Conservation (phyloP, 2,888 invertebrate species). For the Seira musarum region DNA sequence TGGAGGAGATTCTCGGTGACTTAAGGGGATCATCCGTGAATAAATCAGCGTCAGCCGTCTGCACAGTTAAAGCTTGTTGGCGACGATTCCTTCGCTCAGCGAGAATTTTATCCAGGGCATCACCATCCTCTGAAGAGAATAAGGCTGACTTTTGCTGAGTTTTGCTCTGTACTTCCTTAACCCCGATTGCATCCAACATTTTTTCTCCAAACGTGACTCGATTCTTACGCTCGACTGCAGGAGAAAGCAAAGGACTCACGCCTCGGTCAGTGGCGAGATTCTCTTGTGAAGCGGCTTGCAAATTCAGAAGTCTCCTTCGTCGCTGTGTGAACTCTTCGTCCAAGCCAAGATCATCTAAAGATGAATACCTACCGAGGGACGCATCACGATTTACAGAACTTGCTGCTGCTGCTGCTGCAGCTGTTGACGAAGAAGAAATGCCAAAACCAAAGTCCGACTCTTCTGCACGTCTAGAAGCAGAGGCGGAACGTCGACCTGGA, state of each 20-base stretch:
- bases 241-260: conserved; percentile 30
- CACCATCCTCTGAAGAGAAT: conserved; percentile 36
- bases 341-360: conserved; percentile 58
- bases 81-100: conserved; percentile 51
- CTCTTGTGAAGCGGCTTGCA: conserved; percentile 27
- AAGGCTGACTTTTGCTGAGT: neutral
- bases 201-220: conserved; percentile 65
- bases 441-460: conserved; percentile 3
- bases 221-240: conserved; percentile 22
- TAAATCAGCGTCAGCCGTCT: conserved; percentile 64
- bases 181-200: conserved; percentile 66
- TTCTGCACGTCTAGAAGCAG: conserved; percentile 41
- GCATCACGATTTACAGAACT: neutral
- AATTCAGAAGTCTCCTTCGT: conserved; percentile 16
- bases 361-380: conserved; percentile 51
- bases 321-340: conserved; percentile 25
- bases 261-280: conserved; percentile 25
- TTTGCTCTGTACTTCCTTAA: conserved; percentile 34
- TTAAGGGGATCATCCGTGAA: conserved; percentile 67
- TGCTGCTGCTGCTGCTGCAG: neutral
- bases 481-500: conserved; percentile 30
- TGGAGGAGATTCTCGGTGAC: conserved; percentile 34
- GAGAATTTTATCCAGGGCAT: conserved; percentile 64
- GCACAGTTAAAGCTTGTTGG: conserved; percentile 32
- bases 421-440: neutral